Conservation (phyloP, 2,888 invertebrate genomes). For the Ganaspis brasiliensis region DNA sequence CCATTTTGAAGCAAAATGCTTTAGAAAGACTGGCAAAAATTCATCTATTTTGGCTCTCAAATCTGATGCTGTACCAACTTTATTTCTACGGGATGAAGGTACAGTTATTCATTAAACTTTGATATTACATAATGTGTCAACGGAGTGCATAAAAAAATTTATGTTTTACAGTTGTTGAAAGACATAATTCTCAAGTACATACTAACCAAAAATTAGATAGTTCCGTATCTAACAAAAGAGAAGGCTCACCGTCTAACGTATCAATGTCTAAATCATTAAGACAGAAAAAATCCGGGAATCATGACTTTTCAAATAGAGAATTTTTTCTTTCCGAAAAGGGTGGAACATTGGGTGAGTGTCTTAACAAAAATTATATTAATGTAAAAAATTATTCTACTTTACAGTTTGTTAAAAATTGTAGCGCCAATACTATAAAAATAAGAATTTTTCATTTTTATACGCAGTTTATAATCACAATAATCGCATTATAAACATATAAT, state of each 20-base stretch:
- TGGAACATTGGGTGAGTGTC: no score
- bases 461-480: no score
- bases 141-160: no score
- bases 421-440: no score
- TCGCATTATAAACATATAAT: no score
- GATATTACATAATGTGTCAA: not conserved
- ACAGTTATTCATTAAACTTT: not conserved
- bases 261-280: not conserved
- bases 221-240: not conserved
- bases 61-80: slow-evolving; percentile 14
- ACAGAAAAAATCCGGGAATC: no score
- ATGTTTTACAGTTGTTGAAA: not conserved
- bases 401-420: no score
- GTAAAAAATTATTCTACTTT: no score
- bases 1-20: not conserved
- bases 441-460: no score
- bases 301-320: no score
- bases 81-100: not conserved
- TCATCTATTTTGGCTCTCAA: not conserved
- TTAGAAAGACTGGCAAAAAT: not conserved
- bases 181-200: not conserved
- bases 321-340: not conserved
- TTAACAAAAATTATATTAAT: no score
- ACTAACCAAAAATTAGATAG: not conserved
- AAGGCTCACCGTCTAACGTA: not conserved